These are phyloP conservation scores for Falco naumanni DNA, from an alignment of 2,797 vertebrate species.

Conservation along the genomic window DNA sequence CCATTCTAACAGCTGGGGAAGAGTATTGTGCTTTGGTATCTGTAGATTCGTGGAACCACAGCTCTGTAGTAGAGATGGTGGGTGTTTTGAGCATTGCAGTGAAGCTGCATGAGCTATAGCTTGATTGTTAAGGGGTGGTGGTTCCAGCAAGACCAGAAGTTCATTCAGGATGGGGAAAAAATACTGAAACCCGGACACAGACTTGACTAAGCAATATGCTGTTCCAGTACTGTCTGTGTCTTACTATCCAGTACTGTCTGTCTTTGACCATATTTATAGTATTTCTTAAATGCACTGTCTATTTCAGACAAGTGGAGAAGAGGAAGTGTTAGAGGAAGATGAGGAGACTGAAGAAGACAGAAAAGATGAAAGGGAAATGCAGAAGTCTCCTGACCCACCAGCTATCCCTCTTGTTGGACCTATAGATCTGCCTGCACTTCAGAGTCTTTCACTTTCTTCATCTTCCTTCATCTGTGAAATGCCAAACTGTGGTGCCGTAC, in stretches of 20 bases:
- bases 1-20: background rate
- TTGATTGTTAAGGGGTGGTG: background rate
- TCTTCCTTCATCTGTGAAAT: conserved; percentile 84
- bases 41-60: background rate
- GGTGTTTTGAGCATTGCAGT: background rate
- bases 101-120: background rate
- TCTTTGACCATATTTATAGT: background rate
- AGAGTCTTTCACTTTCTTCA: conserved; percentile 67
- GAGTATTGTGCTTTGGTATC: background rate
- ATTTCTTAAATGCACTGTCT: background rate
- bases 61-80: background rate
- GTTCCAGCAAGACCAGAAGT: background rate
- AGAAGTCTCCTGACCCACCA: conserved; percentile 76
- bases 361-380: conserved; percentile 77
- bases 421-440: conserved; percentile 69
- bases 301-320: conserved; percentile 80
- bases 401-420: conserved; percentile 67
- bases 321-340: conserved; percentile 78
- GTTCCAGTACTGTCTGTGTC: background rate
- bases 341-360: conserved; percentile 77
- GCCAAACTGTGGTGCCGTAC: conserved; percentile 83
- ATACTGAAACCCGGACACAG: background rate
- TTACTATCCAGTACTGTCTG: background rate
- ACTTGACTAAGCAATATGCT: background rate
- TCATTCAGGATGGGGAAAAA: background rate